phyloP scores from a whole-genome alignment of 2,797 vertebrate species.

The Loriculus beryllinus region DNA sequence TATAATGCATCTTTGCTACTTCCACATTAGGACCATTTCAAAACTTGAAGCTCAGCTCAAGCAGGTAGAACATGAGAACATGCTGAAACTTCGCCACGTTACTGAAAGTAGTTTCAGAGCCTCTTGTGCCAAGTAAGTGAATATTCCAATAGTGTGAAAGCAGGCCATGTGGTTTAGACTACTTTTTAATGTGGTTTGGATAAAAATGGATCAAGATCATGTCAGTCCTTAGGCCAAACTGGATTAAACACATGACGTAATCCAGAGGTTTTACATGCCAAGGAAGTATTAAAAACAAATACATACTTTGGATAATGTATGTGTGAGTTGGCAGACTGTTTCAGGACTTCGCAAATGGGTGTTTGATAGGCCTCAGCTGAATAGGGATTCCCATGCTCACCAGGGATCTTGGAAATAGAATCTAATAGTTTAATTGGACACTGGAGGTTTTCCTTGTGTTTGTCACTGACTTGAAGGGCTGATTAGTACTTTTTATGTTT shows the following conservation, averaged over 20 bases:
- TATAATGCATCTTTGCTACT: background rate
- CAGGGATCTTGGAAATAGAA: background rate
- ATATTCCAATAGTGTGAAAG: background rate
- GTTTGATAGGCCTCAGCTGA: background rate
- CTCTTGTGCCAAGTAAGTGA: slow-evolving; percentile 81
- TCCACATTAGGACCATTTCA: slow-evolving; percentile 79
- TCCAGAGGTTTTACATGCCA: background rate
- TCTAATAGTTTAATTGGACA: background rate
- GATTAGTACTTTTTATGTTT: background rate
- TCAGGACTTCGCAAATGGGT: background rate
- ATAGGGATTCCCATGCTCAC: background rate
- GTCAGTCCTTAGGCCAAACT: background rate
- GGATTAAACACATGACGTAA: background rate
- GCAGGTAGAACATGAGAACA: slow-evolving; percentile 92
- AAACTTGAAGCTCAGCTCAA: slow-evolving; percentile 94
- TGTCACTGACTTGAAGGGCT: background rate
- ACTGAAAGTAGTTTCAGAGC: slow-evolving; percentile 72
- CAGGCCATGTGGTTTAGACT: background rate
- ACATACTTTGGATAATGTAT: background rate
- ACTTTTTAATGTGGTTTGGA: background rate
- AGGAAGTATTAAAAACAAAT: background rate
- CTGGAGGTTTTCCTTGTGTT: background rate
- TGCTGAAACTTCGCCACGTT: slow-evolving; percentile 74
- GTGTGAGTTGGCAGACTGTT: background rate
- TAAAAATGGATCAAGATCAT: background rate